Base-by-base conservation (phyloP, 2,888 invertebrate species). In the Timema podura region DNA sequence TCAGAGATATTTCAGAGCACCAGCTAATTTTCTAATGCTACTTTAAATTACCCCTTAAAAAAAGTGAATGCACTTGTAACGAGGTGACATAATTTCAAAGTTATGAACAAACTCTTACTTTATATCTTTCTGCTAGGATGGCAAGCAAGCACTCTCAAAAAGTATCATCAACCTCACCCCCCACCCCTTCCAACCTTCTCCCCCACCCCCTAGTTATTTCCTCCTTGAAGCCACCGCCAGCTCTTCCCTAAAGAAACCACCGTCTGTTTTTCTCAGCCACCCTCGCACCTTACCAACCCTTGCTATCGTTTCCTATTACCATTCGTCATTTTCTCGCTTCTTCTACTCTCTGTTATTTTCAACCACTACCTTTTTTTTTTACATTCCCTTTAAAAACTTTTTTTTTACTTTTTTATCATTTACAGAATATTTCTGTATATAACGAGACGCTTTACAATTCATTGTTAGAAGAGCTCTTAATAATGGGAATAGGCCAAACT, bases 11-110 rank as follows among this genome's bases (percentile, higher is more conserved):
- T 30, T 30, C 30, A 30, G 30, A 30, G 30, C n/a, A 9, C 30
- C 61, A 44, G 13, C 61, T 61, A 61, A 61, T 61, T 61, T 61
- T 61, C 61, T 61, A 61, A 61, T 61, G 61, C 61, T 45, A 61
- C 44, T 45, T 45, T 45, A 13, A 44, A 61, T 61, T 61, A 61
- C 61, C 61, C 44, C 44, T 30, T 61, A 61, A n/a, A 57, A 57
- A 61, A 61, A 11, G 61, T 15, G 61, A 61, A 45, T 44, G 11
- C 44, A 45, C 61, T 61, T 45, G 61, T 61, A 44, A 61, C 61
- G 61, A 30, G 9, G 61, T 61, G 30, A 61, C 44, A 61, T 61
- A 61, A 61, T 61, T 61, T 45, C 61, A 61, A 45, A 61, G 61
- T 61, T 61, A 61, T 61, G 61, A 61, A 61, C 61, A 61, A 61